A percentile compares a stretch with the other conserved stretches of the same genome.
phyloP scores from a whole-genome alignment of 1,140 invertebrate species.

The Sipha flava region DNA sequence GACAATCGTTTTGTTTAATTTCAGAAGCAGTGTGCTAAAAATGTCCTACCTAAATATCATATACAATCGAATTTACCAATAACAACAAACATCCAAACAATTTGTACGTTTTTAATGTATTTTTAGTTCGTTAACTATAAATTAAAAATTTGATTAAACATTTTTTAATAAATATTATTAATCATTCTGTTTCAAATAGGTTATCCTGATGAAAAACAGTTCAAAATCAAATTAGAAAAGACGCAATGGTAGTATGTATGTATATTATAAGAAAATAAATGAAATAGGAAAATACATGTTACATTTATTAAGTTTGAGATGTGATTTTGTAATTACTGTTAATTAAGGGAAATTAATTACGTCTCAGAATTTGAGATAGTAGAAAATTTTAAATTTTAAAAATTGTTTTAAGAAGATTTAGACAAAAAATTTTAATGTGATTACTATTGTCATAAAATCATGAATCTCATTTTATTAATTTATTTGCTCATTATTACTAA shows the following conservation, averaged over 20 bases:
- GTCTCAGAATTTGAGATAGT: no score
- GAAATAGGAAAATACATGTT: not conserved
- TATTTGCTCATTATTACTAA: not conserved
- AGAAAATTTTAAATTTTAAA: not conserved
- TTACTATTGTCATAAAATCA: not conserved
- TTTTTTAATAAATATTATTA: no score
- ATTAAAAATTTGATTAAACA: not conserved
- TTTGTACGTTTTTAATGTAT: no score
- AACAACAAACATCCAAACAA: not conserved
- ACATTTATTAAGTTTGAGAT: not conserved
- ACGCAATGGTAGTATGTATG: not conserved
- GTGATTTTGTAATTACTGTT: no score
- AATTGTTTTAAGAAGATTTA: not conserved
- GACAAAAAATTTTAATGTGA: not conserved
- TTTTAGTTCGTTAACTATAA: no score
- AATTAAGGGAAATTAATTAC: no score
- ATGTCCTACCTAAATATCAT: not conserved
- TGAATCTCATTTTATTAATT: not conserved
- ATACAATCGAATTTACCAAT: not conserved
- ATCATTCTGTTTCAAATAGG: not conserved
- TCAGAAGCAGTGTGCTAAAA: not conserved
- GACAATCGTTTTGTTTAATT: not conserved
- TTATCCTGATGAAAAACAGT: not conserved
- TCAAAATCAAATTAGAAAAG: not conserved
- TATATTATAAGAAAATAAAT: not conserved